phyloP scores from a whole-genome alignment of 2,797 vertebrate genomes.

The Dendrocincla fuliginosa region DNA sequence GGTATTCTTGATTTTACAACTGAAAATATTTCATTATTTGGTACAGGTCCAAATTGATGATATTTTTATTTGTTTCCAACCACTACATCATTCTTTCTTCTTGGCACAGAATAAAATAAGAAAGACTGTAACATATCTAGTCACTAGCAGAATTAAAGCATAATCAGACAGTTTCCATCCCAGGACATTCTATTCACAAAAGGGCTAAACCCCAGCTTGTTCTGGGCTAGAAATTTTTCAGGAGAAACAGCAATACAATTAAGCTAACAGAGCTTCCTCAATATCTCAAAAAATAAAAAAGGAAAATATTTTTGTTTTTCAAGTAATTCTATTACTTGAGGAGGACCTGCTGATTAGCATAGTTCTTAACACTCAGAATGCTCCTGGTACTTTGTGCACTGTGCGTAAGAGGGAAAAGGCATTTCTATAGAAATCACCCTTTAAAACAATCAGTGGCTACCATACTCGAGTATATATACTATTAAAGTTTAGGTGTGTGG shows the following conservation, averaged over 20 bases:
- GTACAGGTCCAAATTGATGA: not conserved
- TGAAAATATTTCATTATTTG: not conserved
- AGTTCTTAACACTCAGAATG: not conserved
- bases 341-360: not conserved
- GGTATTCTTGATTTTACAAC: not conserved
- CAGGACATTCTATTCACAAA: not conserved
- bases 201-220: not conserved
- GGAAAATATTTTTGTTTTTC: not conserved
- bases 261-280: not conserved
- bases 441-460: not conserved
- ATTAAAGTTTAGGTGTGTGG: not conserved
- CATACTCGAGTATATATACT: no score
- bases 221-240: not conserved
- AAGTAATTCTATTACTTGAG: not conserved
- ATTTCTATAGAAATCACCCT: not conserved
- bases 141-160: not conserved
- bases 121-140: not conserved
- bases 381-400: not conserved
- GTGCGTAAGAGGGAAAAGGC: not conserved
- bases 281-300: not conserved
- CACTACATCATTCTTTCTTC: not conserved
- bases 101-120: not conserved
- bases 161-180: not conserved
- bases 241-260: not conserved
- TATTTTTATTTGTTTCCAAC: not conserved